Evolutionary conservation across 2,888 invertebrate genomes (phyloP).

Genomic region (Alloscopus bannaensis): DNA sequence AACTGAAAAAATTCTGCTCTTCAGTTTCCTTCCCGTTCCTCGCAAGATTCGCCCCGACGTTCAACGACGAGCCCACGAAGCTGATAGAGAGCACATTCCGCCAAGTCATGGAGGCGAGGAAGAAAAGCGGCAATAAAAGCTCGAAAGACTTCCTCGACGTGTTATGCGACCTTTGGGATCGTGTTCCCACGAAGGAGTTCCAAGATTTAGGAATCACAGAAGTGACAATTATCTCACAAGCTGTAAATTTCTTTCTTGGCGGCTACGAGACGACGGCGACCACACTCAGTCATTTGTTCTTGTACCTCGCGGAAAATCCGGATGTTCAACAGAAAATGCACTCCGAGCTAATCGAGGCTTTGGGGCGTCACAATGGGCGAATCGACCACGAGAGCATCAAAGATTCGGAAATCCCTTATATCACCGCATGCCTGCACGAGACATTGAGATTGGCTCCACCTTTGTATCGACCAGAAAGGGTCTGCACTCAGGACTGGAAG

Average conservation of each 20-base stretch:
- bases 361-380: slow-evolving; percentile 3
- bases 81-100: slow-evolving; percentile 65
- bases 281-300: slow-evolving; percentile 62
- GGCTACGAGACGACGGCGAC: slow-evolving; percentile 69
- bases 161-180: slow-evolving; percentile 60
- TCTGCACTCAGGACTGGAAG: slow-evolving; percentile 69
- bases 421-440: slow-evolving; percentile 74
- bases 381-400: slow-evolving; percentile 74
- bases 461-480: slow-evolving; percentile 60
- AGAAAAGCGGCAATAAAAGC: slow-evolving; percentile 38
- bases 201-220: slow-evolving; percentile 60
- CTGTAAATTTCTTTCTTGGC: slow-evolving; percentile 68
- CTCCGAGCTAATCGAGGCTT: slow-evolving; percentile 63
- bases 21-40: slow-evolving; percentile 69
- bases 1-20: slow-evolving; percentile 19
- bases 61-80: slow-evolving; percentile 55
- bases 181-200: slow-evolving; percentile 57
- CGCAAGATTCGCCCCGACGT: slow-evolving; percentile 57
- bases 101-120: slow-evolving; percentile 54
- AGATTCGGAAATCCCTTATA: slow-evolving; percentile 57
- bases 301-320: slow-evolving; percentile 64
- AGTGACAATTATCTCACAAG: slow-evolving; percentile 68
- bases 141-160: slow-evolving; percentile 64
- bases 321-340: slow-evolving; percentile 68
- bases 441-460: slow-evolving; percentile 75